Percentiles rank a stretch among this genome's conserved stretches.
Conservation (phyloP, 1,140 invertebrate species). For the Drosophila nigrodunni region DNA sequence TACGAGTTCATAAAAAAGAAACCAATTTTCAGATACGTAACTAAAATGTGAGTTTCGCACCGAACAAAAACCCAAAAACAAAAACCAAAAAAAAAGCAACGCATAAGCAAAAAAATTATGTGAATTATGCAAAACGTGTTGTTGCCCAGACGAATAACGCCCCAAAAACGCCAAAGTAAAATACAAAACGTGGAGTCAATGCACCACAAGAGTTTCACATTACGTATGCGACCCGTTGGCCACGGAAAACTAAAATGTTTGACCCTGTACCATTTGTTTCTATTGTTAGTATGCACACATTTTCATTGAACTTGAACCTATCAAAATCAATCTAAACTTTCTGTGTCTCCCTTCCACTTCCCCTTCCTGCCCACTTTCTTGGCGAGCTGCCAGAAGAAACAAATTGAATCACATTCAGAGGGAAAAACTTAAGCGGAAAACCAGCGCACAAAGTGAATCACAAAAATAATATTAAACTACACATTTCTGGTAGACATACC, state of each 20-base stretch:
- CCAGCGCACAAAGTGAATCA: slow-evolving; percentile 2
- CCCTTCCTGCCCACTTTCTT: background rate
- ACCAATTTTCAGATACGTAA: slow-evolving; percentile 62
- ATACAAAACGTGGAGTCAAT: slow-evolving; percentile 35
- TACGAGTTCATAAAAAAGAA: slow-evolving; percentile 34
- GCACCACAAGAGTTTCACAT: slow-evolving; percentile 33
- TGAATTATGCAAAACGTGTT: slow-evolving; percentile 77
- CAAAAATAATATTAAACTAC: slow-evolving; percentile 8
- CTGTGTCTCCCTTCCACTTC: background rate
- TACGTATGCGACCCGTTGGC: slow-evolving; percentile 46
- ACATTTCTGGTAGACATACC: background rate
- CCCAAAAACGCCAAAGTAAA: slow-evolving; percentile 18
- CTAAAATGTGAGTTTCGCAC: slow-evolving; percentile 53
- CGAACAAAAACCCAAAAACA: slow-evolving; percentile 39
- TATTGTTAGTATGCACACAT: slow-evolving; percentile 19
- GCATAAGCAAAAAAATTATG: slow-evolving; percentile 74
- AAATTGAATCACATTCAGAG: slow-evolving; percentile 32
- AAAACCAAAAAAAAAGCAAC: too few species aligned
- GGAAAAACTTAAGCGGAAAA: background rate
- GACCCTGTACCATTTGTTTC: slow-evolving; percentile 14
- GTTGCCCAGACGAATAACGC: slow-evolving; percentile 38
- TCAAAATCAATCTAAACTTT: slow-evolving; percentile 27
- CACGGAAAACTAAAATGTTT: background rate
- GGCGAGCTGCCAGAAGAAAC: slow-evolving; percentile 36
- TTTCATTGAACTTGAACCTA: slow-evolving; percentile 52